Evolutionary conservation across 2,113 vertebrate species (phyloP).

Genomic region (Telmatochromis bifrenatus): DNA sequence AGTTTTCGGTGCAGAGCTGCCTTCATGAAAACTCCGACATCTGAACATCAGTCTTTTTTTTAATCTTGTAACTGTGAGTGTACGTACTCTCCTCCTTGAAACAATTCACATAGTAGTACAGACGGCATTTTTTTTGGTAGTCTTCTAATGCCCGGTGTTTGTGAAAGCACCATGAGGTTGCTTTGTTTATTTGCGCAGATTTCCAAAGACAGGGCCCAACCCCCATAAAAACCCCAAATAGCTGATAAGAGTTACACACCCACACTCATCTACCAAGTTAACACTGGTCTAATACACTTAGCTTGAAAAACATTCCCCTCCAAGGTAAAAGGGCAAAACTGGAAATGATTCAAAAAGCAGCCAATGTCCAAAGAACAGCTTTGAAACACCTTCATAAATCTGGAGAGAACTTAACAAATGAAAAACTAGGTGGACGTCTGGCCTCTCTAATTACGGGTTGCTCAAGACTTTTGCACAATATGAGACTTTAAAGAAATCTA

Average conservation of each 20-base stretch:
- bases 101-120: not conserved
- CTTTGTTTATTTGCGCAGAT: not conserved
- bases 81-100: not conserved
- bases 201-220: not conserved
- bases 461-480: not conserved
- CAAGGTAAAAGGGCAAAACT: not conserved
- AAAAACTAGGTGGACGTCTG: not conserved
- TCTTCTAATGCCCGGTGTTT: not conserved
- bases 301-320: not conserved
- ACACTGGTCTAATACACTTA: not conserved
- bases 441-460: not conserved
- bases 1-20: not conserved
- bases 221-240: not conserved
- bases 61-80: not conserved
- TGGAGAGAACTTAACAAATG: not conserved
- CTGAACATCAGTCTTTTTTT: not conserved
- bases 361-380: not conserved
- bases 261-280: not conserved
- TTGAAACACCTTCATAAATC: not conserved
- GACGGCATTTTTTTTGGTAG: not conserved
- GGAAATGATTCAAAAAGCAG: not conserved
- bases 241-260: not conserved
- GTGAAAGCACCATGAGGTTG: not conserved
- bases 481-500: not conserved
- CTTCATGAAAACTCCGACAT: not conserved